A percentile compares a stretch with the other conserved stretches of the same genome.
phyloP scores from a whole-genome alignment of 2,113 vertebrate genomes.

The Mus spicilegus region DNA sequence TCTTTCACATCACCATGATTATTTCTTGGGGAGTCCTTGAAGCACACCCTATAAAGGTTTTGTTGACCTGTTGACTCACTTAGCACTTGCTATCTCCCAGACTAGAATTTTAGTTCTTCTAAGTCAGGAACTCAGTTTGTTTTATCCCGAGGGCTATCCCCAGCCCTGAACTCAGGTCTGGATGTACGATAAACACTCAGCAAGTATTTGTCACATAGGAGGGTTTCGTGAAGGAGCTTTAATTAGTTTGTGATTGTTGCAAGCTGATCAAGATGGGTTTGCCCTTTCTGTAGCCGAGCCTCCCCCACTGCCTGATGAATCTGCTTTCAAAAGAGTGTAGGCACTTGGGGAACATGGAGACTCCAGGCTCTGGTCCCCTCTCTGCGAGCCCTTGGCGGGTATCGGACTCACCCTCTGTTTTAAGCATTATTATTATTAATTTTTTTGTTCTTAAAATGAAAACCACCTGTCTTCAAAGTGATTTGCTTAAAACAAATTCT shows the following conservation, averaged over 20 bases:
- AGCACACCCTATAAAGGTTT: slow-evolving; percentile 15
- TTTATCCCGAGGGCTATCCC: background rate
- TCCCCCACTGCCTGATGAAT: background rate
- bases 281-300: background rate
- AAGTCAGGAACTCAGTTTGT: background rate
- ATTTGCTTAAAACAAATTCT: slow-evolving; percentile 71
- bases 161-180: background rate
- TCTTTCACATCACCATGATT: background rate
- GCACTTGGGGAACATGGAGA: slow-evolving; percentile 21
- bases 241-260: background rate
- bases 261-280: background rate
- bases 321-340: background rate
- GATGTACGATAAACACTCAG: background rate
- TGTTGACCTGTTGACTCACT: background rate
- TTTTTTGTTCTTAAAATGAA: slow-evolving; percentile 73
- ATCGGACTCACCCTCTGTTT: slow-evolving; percentile 49
- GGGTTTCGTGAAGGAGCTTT: slow-evolving; percentile 14
- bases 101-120: background rate
- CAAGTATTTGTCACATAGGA: background rate
- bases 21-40: slow-evolving; percentile 32
- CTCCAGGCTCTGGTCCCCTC: background rate
- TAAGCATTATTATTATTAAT: slow-evolving; percentile 42
- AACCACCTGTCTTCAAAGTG: slow-evolving; percentile 75
- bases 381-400: slow-evolving; percentile 20
- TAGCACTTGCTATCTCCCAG: background rate